A percentile compares a stretch with the other conserved stretches of the same genome.
Conservation (phyloP, 2,797 vertebrate species). For the Scarus forsteni region DNA sequence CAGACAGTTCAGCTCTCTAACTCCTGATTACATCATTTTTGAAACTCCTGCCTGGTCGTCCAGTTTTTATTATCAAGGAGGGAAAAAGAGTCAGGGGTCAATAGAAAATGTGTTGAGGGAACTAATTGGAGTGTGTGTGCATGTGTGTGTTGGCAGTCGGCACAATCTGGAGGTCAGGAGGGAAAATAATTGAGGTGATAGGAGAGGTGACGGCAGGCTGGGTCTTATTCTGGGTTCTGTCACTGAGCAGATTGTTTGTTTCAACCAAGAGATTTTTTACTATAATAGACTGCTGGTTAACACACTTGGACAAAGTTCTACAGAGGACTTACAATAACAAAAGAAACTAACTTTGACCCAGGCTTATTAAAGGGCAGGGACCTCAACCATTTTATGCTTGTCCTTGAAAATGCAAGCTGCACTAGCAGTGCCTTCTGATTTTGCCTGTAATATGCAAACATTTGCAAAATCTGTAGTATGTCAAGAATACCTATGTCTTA, state of each 20-base stretch:
- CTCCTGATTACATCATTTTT: constrained; percentile 42
- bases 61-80: constrained; percentile 48
- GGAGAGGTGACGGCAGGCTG: constrained; percentile 38
- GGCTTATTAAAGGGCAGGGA: background rate
- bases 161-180: constrained; percentile 36
- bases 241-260: constrained; percentile 44
- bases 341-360: constrained; percentile 1
- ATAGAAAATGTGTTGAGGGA: constrained; percentile 45
- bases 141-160: constrained; percentile 21
- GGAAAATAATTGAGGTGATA: constrained; percentile 58
- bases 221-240: constrained; percentile 41
- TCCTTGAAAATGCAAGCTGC: too few species aligned
- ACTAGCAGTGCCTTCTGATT: too few species aligned
- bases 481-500: too few species aligned
- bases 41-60: constrained; percentile 16
- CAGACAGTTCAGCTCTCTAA: constrained; percentile 34
- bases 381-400: constrained; percentile 11
- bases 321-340: constrained; percentile 12
- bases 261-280: constrained; percentile 26
- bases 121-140: constrained; percentile 46
- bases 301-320: constrained; percentile 1
- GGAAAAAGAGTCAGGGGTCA: constrained; percentile 42
- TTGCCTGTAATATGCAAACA: too few species aligned
- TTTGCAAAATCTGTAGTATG: too few species aligned
- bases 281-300: constrained; percentile 8